Base-by-base conservation (phyloP, 2,113 vertebrate genomes). In the Onychostoma macrolepis region DNA sequence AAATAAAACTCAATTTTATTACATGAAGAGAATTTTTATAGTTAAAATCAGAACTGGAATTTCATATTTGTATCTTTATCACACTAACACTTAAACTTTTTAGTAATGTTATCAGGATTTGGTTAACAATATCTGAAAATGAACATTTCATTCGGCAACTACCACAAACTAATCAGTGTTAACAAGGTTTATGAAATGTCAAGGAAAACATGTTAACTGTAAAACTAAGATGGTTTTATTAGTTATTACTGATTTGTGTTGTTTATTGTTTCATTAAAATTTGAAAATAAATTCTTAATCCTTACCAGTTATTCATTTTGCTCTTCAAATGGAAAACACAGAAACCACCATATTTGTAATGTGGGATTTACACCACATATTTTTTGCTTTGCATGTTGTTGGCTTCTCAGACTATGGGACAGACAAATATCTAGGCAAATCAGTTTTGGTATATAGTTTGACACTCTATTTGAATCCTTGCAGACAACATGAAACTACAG, bases 351-450 rank as follows among this genome's bases (percentile, higher is more conserved):
- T 6, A 81, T 81, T 67, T 80, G 33, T 61, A 80, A 58, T 61
- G 21, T 61, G 78, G 78, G 53, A 61, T 61, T 81, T 30, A 15
- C 58, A 65, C 15, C 3, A 30, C 36, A 19, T 80, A 2, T 63
- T 9, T 45, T 65, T 41, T 65, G n/a, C 38, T 65, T 82, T 82
- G 58, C 58, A 82, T 82, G 38, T 30, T 30, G 4, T 82, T 65
- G 38, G 38, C 36, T 65, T 65, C 36, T 82, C 13, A 10, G 36
- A 43, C 12, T 43, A 45, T 26, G 13, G n/a, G 12, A 45, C n/a
- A 45, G 11, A 76, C n/a, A 76, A 45, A 48, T 38, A 56, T 72
- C 45, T 53, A 84, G 17, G 82, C 82, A 72, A 84, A 84, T 84
- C 19, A 72, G 65, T 36, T 69, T 86, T 72, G 45, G 63, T 65